These are phyloP conservation scores for Priocnemis perturbator DNA, from an alignment of 2,888 invertebrate genomes.

Conservation along the genomic window DNA sequence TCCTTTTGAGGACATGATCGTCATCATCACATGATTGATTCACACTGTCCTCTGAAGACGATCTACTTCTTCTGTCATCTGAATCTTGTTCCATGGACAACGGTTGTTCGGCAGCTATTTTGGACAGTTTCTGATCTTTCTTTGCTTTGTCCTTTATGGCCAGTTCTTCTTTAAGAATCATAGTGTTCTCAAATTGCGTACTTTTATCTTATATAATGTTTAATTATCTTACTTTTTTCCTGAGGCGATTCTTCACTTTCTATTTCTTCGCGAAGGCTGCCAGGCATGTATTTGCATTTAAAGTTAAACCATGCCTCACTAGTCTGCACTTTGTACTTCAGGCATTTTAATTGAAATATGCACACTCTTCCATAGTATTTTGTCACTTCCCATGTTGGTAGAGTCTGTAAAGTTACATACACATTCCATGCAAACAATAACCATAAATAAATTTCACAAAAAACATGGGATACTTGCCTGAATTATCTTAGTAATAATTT, in stretches of 20 bases:
- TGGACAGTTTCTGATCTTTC: too few relatives aligned
- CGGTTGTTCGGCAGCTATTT: too few relatives aligned
- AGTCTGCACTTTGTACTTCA: conserved; percentile 60
- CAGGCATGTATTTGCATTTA: conserved; percentile 58
- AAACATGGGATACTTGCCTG: conserved; percentile 46
- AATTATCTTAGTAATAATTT: conserved; percentile 56
- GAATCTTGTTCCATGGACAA: too few relatives aligned
- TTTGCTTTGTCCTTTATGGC: too few relatives aligned
- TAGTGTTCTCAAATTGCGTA: neutral
- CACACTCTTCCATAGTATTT: conserved; percentile 63
- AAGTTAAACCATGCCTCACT: conserved; percentile 62
- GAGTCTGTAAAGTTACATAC: conserved; percentile 40
- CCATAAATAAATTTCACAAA: conserved; percentile 7
- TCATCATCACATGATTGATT: too few relatives aligned
- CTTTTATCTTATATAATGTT: neutral
- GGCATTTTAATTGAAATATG: conserved; percentile 57
- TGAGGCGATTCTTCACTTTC: conserved; percentile 43
- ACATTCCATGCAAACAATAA: neutral
- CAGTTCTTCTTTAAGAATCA: too few relatives aligned
- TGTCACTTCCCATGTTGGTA: conserved; percentile 63
- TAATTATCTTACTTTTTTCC: conserved; percentile 15
- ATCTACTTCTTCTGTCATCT: too few relatives aligned
- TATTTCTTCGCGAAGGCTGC: conserved; percentile 46
- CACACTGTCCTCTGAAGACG: too few relatives aligned
- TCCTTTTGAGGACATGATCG: too few relatives aligned